Evolutionary conservation across 92 coral and sea anemone species (phyloP), one percentile per base, ranked within the genome.

Genomic region (Paragorgia papillata): DNA sequence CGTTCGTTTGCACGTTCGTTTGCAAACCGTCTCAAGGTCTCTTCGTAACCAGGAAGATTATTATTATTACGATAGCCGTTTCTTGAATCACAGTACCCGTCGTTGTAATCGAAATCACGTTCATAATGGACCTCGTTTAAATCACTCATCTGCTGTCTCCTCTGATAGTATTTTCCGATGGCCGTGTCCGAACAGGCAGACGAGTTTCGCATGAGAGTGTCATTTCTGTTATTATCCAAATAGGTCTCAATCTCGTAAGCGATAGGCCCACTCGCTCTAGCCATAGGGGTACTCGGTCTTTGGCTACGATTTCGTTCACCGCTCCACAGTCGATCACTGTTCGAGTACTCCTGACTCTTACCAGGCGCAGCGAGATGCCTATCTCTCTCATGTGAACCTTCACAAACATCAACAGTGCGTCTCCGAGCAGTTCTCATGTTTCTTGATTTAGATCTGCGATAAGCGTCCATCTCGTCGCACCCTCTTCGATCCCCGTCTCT

Each of bases 361-460:
- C 54, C 78, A 7, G 34, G 46, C 50, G 28, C 31, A 1, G 59
- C 41, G n/a, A 48, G 59, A 29, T 25, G 33, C 21, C 50, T 41
- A 30, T 35, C 62, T 53, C 54, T 41, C 28, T 32, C 27, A 32
- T 28, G 57, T 53, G 78, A 71, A 55, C 12, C n/a, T 9, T 29
- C 28, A 18, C 78, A 27, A 33, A 71, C 34, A 27, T 71, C 78
- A 0, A 71, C 13, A 6, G 64, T 71, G 27, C 57, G 46, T 71
- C 78, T 53, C 29, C 64, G 63, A 12, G 57, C 1, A 7, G 50
- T 27, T 30, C 64, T 31, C 64, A 25, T 26, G 57, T 55, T 55
- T 32, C 51, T 51, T 24, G 63, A 28, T 24, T 53, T 63, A 29
- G 62, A 37, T 71, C 65, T 53, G 19, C 78, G 78, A 55, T 71